Evolutionary conservation across 2,888 invertebrate genomes (phyloP).

Genomic region (Drosophila mettleri): DNA sequence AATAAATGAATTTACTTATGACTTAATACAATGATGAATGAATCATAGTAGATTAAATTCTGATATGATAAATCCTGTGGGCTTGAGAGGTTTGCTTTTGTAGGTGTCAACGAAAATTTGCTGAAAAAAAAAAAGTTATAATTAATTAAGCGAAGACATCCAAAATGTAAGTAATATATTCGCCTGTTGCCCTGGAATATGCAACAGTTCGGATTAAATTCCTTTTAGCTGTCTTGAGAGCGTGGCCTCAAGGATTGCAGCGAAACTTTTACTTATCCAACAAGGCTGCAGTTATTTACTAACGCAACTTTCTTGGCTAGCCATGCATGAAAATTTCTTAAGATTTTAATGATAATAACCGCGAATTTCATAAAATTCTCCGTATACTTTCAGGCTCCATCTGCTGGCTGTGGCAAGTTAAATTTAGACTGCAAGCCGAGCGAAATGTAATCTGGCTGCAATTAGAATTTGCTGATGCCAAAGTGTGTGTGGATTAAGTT

Average conservation of each 20-base stretch:
- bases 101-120: too few species aligned
- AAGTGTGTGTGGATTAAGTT: conserved; percentile 15
- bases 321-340: background rate
- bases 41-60: too few species aligned
- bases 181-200: too few species aligned
- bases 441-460: conserved; percentile 34
- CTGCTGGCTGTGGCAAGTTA: conserved; percentile 15
- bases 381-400: conserved; percentile 39
- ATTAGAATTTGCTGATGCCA: conserved; percentile 18
- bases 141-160: too few species aligned
- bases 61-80: too few species aligned
- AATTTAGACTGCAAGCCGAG: conserved; percentile 29
- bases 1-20: too few species aligned
- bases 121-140: too few species aligned
- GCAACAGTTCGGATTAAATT: background rate
- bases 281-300: background rate
- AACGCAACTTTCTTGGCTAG: too few species aligned
- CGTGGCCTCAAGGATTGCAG: background rate
- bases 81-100: too few species aligned
- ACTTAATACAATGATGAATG: too few species aligned
- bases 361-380: conserved; percentile 1
- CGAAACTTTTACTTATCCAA: background rate
- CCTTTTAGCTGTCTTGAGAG: background rate
- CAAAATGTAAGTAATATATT: too few species aligned
- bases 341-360: background rate